A percentile compares a stretch with the other conserved stretches of the same genome.
phyloP scores from a whole-genome alignment of 1,140 invertebrate genomes.

The Heterodera carotae region DNA sequence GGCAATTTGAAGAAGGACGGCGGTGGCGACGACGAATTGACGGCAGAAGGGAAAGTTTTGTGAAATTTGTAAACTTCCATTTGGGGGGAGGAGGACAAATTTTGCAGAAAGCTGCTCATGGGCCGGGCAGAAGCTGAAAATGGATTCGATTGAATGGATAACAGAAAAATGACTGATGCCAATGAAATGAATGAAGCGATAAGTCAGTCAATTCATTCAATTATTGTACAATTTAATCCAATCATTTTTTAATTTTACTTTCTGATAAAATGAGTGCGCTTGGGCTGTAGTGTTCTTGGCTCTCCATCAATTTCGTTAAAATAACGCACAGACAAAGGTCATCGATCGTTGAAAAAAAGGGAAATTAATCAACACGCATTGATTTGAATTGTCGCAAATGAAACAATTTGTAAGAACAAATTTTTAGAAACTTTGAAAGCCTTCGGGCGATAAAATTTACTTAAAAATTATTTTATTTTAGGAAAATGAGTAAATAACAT shows the following conservation, averaged over 20 bases:
- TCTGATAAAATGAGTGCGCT: neutral
- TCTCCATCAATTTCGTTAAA: neutral
- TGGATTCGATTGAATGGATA: neutral
- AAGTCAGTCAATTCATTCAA: neutral
- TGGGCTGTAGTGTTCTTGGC: neutral
- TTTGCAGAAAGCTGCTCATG: neutral
- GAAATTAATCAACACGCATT: neutral
- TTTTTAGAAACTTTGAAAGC: too few relatives aligned
- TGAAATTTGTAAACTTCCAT: slow-evolving; percentile 15
- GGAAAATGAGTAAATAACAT: too few relatives aligned
- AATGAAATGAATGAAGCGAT: neutral
- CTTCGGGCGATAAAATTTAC: too few relatives aligned
- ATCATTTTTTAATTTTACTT: neutral
- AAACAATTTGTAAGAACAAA: too few relatives aligned
- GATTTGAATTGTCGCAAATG: too few relatives aligned
- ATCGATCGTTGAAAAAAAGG: neutral
- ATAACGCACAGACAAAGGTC: neutral
- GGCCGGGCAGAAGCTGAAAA: neutral
- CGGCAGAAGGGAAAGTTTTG: neutral
- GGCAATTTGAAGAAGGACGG: slow-evolving; percentile 1
- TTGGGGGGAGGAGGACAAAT: neutral
- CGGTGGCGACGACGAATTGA: neutral
- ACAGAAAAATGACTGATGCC: too few relatives aligned
- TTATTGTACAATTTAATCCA: too few relatives aligned
- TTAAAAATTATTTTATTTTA: too few relatives aligned